Base-by-base conservation (phyloP, 2,888 invertebrate genomes). In the Chrysotoxum bicinctum region DNA sequence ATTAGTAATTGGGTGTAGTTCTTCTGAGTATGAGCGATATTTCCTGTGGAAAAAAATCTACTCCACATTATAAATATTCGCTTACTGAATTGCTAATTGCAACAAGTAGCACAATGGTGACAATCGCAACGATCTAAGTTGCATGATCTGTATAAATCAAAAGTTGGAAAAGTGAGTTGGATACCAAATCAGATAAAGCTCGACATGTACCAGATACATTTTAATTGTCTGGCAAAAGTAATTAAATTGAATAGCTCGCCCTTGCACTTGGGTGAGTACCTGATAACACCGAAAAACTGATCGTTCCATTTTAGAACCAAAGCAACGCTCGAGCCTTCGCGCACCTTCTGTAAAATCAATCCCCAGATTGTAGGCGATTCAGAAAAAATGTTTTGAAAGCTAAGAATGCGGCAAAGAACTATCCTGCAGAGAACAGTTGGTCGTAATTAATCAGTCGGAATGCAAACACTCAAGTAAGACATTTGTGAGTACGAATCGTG, bases 91-190 rank as follows among this genome's bases (percentile, higher is more conserved):
- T 50, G 77, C 56, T 79, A 79, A 84, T 76, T 84, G 60, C 72
- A 35, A 64, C 68, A 73, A 78, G 70, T 45, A 69, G 50, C 14
- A 64, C 66, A 73, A 60, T 64, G 30, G 75, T 69, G 21, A 64
- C 62, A 64, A 76, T 43, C 23, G 9, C 43, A 52, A 14, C 23
- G 66, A 84, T 54, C 84, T 60, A 1, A 1, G 75, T 84, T 84
- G 79, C 84, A 84, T 84, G 79, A 76, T 84, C 74, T 50, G 69
- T 70, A 70, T 83, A 78, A 78, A 78, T 78, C 72, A 82, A 72
- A 76, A 75, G 82, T 68, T 30, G 9, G 40, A 66, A 76, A 60
- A 66, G 19, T 56, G 73, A 32, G 50, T 75, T 75, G 75, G 70
- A 76, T 75, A 84, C 75, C 54, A 79, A 76, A 82, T 76, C 52